A percentile compares a stretch with the other conserved stretches of the same genome.
phyloP scores from a whole-genome alignment of 1,140 invertebrate species.

The Tetramorium parvispinum region DNA sequence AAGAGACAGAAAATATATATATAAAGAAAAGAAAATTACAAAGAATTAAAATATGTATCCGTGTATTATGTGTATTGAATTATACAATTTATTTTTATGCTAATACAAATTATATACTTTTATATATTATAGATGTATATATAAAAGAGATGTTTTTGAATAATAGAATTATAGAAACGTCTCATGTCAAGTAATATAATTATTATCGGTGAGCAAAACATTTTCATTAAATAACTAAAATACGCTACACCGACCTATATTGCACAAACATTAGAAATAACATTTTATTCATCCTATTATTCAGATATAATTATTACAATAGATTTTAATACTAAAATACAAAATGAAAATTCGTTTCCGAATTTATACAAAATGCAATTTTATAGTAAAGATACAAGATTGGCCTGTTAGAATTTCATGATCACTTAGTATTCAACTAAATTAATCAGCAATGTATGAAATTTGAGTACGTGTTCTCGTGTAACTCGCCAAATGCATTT shows the following conservation, averaged over 20 bases:
- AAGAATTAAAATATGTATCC: too few species aligned
- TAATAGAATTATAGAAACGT: neutral
- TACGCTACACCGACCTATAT: neutral
- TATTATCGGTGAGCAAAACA: neutral
- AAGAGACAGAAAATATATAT: too few species aligned
- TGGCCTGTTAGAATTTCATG: neutral
- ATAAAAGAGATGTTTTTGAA: neutral
- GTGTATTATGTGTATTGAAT: neutral
- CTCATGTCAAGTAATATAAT: neutral
- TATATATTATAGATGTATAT: neutral
- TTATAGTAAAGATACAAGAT: neutral
- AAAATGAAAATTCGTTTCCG: neutral
- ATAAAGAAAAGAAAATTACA: too few species aligned
- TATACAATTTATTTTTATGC: neutral
- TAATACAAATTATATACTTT: neutral
- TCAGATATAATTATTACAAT: neutral
- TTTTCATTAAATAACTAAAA: neutral
- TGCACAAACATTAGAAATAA: neutral
- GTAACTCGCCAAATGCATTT: slow-evolving; percentile 55
- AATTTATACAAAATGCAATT: neutral
- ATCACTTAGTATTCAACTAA: neutral
- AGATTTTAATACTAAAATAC: neutral
- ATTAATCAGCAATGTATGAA: neutral
- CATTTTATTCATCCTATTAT: neutral
- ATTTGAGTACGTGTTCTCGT: neutral